Evolutionary conservation across 2,888 invertebrate genomes (phyloP).

Genomic region (Thymelicus sylvestris): DNA sequence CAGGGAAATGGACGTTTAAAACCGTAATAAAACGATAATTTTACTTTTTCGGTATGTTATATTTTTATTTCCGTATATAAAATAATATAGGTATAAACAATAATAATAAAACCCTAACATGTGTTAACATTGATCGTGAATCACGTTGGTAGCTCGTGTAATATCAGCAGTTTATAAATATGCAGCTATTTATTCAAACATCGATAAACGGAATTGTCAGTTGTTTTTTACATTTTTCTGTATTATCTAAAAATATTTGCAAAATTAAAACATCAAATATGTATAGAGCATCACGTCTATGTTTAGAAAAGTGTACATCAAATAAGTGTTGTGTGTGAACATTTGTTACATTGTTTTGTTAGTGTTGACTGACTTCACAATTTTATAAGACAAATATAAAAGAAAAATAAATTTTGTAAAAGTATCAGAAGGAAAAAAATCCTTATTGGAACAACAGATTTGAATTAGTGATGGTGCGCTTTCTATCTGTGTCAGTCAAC

Average conservation of each 20-base stretch:
- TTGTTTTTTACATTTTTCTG: neutral
- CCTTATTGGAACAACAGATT: slow-evolving; percentile 7
- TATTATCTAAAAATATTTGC: slow-evolving; percentile 33
- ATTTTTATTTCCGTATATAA: slow-evolving; percentile 3
- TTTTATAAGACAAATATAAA: slow-evolving; percentile 24
- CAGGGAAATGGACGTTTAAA: slow-evolving; percentile 82
- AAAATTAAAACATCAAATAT: slow-evolving; percentile 58
- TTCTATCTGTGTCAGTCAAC: slow-evolving; percentile 70
- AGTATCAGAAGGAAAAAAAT: slow-evolving; percentile 1
- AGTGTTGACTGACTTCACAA: slow-evolving; percentile 75
- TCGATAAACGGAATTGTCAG: slow-evolving; percentile 40
- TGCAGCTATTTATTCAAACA: slow-evolving; percentile 55
- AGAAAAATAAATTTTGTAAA: slow-evolving; percentile 12
- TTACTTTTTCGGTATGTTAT: slow-evolving; percentile 37
- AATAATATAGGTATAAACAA: slow-evolving; percentile 2
- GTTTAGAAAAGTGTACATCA: slow-evolving; percentile 63
- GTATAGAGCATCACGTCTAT: slow-evolving; percentile 53
- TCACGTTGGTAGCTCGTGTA: slow-evolving; percentile 57
- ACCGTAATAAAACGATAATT: slow-evolving; percentile 53
- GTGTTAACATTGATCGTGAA: slow-evolving; percentile 63
- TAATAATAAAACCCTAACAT: slow-evolving; percentile 1
- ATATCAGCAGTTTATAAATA: slow-evolving; percentile 46
- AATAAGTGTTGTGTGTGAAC: slow-evolving; percentile 69
- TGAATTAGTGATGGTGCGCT: slow-evolving; percentile 4
- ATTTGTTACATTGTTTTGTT: slow-evolving; percentile 64